phyloP scores from a whole-genome alignment of 2,888 invertebrate genomes.

The Epistrophe eligans region DNA sequence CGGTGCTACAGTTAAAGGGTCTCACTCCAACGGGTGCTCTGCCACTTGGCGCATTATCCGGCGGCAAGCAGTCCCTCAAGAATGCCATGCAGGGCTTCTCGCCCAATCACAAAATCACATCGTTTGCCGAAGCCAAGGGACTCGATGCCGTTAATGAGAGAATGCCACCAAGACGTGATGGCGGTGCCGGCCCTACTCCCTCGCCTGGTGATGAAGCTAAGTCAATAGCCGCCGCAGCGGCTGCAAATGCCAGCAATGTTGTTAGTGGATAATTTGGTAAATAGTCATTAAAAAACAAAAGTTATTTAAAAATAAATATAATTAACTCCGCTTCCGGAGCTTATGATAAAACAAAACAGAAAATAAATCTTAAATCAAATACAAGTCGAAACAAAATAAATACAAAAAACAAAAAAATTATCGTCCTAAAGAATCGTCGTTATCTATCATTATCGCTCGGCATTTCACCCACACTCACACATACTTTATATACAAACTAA shows the following conservation, averaged over 20 bases:
- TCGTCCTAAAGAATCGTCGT: conserved; percentile 69
- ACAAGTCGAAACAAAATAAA: conserved; percentile 56
- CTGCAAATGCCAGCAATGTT: conserved; percentile 67
- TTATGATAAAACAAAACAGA: conserved; percentile 10
- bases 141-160: conserved; percentile 99
- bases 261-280: conserved; percentile 69
- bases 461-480: conserved; percentile 52
- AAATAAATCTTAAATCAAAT: conserved; percentile 51
- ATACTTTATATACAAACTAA: conserved; percentile 60
- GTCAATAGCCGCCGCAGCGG: conserved; percentile 72
- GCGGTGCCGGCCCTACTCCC: conserved; percentile 86
- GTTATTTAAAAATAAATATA: conserved; percentile 32
- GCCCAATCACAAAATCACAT: conserved; percentile 98
- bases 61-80: conserved; percentile 97
- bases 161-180: conserved; percentile 96
- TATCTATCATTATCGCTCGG: conserved; percentile 71
- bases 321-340: conserved; percentile 49
- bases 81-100: conserved; percentile 98
- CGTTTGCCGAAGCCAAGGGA: conserved; percentile 99
- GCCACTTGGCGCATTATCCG: conserved; percentile 97
- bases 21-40: conserved; percentile 99
- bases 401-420: conserved; percentile 40
- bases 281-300: conserved; percentile 23
- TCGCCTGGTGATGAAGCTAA: conserved; percentile 84
- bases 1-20: conserved; percentile 98